Base-by-base conservation (phyloP, 1,140 invertebrate species). In the Drosophila repleta region DNA sequence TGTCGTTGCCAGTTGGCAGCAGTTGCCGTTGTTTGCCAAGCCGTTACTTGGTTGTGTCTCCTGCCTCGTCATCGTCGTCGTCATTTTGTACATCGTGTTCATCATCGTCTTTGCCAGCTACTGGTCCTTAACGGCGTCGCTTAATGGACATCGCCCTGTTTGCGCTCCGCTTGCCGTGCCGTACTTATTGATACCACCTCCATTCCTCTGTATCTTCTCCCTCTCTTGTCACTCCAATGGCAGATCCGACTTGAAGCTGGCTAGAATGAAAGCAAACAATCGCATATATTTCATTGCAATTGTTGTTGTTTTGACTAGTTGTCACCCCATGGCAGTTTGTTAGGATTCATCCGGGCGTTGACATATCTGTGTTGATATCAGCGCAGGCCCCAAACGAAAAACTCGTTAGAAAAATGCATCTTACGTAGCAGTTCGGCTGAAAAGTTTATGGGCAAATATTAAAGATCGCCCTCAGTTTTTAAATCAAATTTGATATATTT, bases 141-240 rank as follows among this genome's bases (percentile, higher is more conserved):
- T 65, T 85, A 85, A 85, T 85, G 81, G 78, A 82, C 65, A 75
- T 70, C 69, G 52, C 70, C 35, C 37, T 62, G 58, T 69, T 74
- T 74, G 58, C 71, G 49, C 58, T 56, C n/a, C 58, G 75, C 77
- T 82, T 78, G 70, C 70, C 74, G 78, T 88, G 88, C 82, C 82
- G 82, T 57, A 75, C 67, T 88, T 84, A 82, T 87, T 82, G 83
- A 76, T 73, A 83, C 68, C 62, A 75, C 78, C 80, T 77, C 82
- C 76, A 51, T 68, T 18, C 41, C 18, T 43, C 64, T 29, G 6
- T 29, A 6, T 29, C 2, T 8, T 29, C 5, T 29, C 49, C 8
- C 5, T 15, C 21, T 15, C 39, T 29, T 48, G 20, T 45, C 45
- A 64, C 37, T 51, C n/a, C 48, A 66, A 35, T 11, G 56, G 32